A percentile compares a stretch with the other conserved stretches of the same genome.
Conservation (phyloP, 1,140 invertebrate genomes). For the Odontomachus brunneus region DNA sequence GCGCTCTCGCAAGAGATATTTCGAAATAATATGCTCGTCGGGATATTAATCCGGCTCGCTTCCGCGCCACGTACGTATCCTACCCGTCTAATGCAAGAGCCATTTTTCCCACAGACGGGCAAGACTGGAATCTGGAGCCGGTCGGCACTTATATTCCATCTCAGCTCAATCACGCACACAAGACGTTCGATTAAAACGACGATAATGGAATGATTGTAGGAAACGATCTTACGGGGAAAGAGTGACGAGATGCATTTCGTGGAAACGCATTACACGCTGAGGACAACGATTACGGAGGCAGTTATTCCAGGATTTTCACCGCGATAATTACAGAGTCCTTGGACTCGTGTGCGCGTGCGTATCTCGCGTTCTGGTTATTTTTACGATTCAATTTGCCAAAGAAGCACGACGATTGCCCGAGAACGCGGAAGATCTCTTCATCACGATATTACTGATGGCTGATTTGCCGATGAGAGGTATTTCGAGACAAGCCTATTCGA, state of each 20-base stretch:
- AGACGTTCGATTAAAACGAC: conserved; percentile 34
- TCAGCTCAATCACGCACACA: conserved; percentile 44
- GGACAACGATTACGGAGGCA: conserved; percentile 58
- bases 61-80: background rate
- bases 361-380: conserved; percentile 15
- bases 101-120: background rate
- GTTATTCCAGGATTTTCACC: conserved; percentile 47
- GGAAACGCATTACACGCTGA: conserved; percentile 62
- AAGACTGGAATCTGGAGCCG: conserved; percentile 28
- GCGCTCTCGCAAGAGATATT: background rate
- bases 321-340: conserved; percentile 52
- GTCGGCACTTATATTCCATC: conserved; percentile 66
- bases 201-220: conserved; percentile 46
- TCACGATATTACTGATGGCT: background rate
- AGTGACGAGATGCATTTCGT: conserved; percentile 45
- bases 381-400: conserved; percentile 31
- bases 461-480: background rate
- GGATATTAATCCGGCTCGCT: background rate
- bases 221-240: conserved; percentile 53
- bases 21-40: background rate
- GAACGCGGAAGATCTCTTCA: conserved; percentile 55
- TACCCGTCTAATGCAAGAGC: conserved; percentile 11
- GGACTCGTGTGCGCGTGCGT: background rate
- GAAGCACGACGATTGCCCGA: background rate
- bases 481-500: background rate